Percentiles rank a stretch among this genome's conserved stretches.
These are phyloP conservation scores for Drosophila subquinaria DNA, from an alignment of 2,888 invertebrate species.

Conservation along the genomic window DNA sequence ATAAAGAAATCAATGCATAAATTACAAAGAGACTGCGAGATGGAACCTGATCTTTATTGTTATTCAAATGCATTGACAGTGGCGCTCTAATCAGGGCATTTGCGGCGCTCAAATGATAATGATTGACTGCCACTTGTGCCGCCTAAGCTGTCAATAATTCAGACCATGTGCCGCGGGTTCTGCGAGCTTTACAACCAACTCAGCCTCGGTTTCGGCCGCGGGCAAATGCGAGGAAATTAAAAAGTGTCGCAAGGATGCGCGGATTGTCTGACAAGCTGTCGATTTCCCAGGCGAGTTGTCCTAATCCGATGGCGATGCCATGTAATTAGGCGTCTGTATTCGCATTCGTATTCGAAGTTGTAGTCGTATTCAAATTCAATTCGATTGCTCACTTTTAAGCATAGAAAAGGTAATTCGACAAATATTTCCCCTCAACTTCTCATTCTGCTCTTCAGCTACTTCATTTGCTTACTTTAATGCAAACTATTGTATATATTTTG, in stretches of 20 bases:
- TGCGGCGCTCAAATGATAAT: slow-evolving; percentile 63
- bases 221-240: slow-evolving; percentile 32
- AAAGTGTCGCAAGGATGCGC: slow-evolving; percentile 36
- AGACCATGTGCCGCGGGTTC: slow-evolving; percentile 68
- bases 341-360: slow-evolving; percentile 13
- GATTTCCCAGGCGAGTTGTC: slow-evolving; percentile 80
- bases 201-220: slow-evolving; percentile 4
- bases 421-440: background rate
- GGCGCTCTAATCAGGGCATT: slow-evolving; percentile 48
- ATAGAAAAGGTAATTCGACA: slow-evolving; percentile 27
- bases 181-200: slow-evolving; percentile 35
- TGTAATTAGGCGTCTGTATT: slow-evolving; percentile 64
- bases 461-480: slow-evolving; percentile 24
- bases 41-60: slow-evolving; percentile 79
- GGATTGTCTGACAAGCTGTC: slow-evolving; percentile 66
- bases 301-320: slow-evolving; percentile 66
- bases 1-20: slow-evolving; percentile 76
- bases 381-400: slow-evolving; percentile 45
- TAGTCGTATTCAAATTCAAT: slow-evolving; percentile 58
- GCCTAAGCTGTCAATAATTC: slow-evolving; percentile 80
- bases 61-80: slow-evolving; percentile 82
- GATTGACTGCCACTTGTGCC: slow-evolving; percentile 65
- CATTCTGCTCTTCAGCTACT: background rate
- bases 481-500: slow-evolving; percentile 47
- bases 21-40: slow-evolving; percentile 59